Evolutionary conservation across 2,113 vertebrate species (phyloP), one percentile per base, ranked within the genome.

Genomic region (Electrona antarctica): DNA sequence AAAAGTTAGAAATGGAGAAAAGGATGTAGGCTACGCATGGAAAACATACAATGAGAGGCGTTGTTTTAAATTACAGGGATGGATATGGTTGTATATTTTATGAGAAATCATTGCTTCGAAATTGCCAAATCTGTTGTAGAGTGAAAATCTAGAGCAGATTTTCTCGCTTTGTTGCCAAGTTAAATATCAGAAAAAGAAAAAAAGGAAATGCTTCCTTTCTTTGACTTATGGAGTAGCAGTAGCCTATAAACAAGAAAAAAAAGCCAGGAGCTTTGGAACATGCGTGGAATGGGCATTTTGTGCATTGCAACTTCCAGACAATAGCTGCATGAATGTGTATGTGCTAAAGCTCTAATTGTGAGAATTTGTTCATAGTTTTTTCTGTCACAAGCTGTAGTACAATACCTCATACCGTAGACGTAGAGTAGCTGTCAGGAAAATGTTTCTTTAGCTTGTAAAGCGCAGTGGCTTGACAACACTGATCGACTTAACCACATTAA

Each of bases 261-360:
- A 21, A 21, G 21, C 21, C 21, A 21, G 76, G 69, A 60, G 33
- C 52, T 41, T 8, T 6, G 63, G 64, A 63, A 78, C 60, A 49
- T 52, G 59, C 65, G 21, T 51, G 68, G 69, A 81, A 80, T 73
- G 71, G 71, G 72, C 51, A 11, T 82, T 74, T 62, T 69, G 60
- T 77, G 80, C 82, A 71, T 71, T 81, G 76, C 79, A 41, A 71
- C 87, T 78, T 89, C 75, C 82, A 60, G 79, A 86, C 85, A 84
- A 68, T 69, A 82, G 73, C 78, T 92, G 90, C 93, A 94, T 93
- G 92, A 89, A 81, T 63, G 61, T 90, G 75, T 81, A 60, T 83
- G 83, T 89, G 78, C 79, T 87, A 55, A 83, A 62, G 69, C 76
- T 66, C 85, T 78, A 67, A 67, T 78, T 73, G 81, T 89, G 74